A percentile compares a stretch with the other conserved stretches of the same genome.
These are phyloP conservation scores for Drosophila parvula DNA, from an alignment of 1,140 invertebrate species.

Conservation along the genomic window DNA sequence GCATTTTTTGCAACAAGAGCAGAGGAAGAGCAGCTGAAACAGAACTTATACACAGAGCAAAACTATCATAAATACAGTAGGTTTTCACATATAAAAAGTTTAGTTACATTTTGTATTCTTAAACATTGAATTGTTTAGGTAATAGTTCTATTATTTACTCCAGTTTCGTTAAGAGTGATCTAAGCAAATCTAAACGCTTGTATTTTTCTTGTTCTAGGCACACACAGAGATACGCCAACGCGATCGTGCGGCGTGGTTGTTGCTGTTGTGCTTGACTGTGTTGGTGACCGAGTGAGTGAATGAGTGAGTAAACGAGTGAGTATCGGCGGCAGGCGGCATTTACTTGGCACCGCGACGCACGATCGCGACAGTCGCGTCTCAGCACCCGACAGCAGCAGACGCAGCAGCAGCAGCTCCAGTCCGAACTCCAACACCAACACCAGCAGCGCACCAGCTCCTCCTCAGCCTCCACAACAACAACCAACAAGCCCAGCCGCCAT, in stretches of 20 bases:
- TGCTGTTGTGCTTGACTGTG: conserved; percentile 4
- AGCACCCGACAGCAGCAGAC: conserved; percentile 68
- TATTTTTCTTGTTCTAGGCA: conserved; percentile 8
- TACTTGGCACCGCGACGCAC: conserved; percentile 38
- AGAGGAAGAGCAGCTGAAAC: background rate
- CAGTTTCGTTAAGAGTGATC: background rate
- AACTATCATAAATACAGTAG: background rate
- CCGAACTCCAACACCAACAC: background rate
- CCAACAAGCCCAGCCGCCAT: conserved; percentile 19
- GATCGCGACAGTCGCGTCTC: conserved; percentile 69
- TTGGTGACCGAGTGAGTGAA: conserved; percentile 6
- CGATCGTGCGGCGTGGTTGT: conserved; percentile 17
- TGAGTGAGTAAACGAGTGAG: conserved; percentile 14
- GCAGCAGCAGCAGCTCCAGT: conserved; percentile 33
- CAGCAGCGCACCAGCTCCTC: background rate
- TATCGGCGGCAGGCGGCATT: conserved; percentile 31
- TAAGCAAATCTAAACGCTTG: background rate
- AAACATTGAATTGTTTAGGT: too few relatives aligned
- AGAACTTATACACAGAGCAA: background rate
- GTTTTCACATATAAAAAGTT: background rate
- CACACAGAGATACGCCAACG: conserved; percentile 18
- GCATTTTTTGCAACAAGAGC: background rate
- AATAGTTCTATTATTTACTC: background rate
- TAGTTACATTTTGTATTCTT: too few relatives aligned
- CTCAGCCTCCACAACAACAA: too few relatives aligned